A percentile compares a stretch with the other conserved stretches of the same genome.
Evolutionary conservation across 2,888 invertebrate genomes (phyloP).

Genomic region (Protula sp.): DNA sequence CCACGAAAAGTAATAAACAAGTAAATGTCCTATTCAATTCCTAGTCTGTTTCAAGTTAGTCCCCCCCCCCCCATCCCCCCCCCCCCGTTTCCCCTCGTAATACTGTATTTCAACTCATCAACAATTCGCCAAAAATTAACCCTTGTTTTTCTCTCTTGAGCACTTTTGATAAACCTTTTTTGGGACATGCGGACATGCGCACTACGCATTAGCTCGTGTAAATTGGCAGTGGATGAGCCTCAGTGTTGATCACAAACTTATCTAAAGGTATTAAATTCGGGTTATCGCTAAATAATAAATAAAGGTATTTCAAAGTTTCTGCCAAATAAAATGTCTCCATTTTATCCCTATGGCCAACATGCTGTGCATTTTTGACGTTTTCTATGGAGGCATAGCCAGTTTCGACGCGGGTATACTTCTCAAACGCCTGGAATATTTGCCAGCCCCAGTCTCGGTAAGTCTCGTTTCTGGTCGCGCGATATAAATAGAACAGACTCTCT

Average conservation of each 20-base stretch:
- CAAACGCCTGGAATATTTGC: conserved; percentile 88
- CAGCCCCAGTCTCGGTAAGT: conserved; percentile 98
- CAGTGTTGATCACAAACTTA: conserved; percentile 86
- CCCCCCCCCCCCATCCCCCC: no score
- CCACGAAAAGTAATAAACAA: no score
- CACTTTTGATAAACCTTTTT: not conserved
- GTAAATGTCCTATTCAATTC: no score
- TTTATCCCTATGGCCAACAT: conserved; percentile 71
- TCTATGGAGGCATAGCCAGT: conserved; percentile 86
- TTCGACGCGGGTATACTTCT: conserved; percentile 73
- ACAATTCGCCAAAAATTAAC: not conserved
- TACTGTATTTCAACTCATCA: no score
- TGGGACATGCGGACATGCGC: not conserved
- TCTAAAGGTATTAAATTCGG: conserved; percentile 57
- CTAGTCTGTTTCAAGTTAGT: no score
- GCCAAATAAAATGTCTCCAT: conserved; percentile 97
- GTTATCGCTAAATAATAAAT: conserved; percentile 81
- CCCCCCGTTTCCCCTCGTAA: no score
- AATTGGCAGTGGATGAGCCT: conserved; percentile 91
- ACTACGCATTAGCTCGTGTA: conserved; percentile 25
- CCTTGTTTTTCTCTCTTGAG: not conserved
- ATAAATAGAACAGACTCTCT: conserved; percentile 94
- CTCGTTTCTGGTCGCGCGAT: conserved; percentile 85
- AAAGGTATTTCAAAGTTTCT: conserved; percentile 94
- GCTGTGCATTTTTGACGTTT: conserved; percentile 76